Evolutionary conservation across 2,113 vertebrate species (phyloP), one percentile per base, ranked within the genome.

Genomic region (Protomyctophum bolini): DNA sequence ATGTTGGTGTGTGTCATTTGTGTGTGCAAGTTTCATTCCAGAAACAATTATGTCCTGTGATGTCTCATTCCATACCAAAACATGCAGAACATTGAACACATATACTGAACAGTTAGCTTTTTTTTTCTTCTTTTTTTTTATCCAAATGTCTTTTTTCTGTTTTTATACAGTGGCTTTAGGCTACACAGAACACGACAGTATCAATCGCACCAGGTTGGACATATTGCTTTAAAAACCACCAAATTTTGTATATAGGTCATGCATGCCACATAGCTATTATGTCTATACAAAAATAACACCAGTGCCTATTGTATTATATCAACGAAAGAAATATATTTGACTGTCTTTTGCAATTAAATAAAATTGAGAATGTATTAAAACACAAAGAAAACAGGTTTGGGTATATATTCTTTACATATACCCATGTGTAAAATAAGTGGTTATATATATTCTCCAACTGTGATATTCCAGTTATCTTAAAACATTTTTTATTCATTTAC

Each of bases 271-370:
- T 87, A 41, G 92, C 89, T 91, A 93, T 90, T 88, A 92, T 91
- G 90, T 90, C 92, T 92, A 86, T 93, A 92, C 91, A 94, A 94
- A 94, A 94, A 93, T 91, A 94, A 93, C 91, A 93, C 88, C 91
- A 92, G 92, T 87, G 90, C 89, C 88, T 89, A 93, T 83, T 87
- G 81, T 87, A 87, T 91, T 82, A 89, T 87, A 92, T 74, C 87
- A 89, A 88, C 88, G 87, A 91, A 90, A 85, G 61, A 80, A 79
- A 81, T 54, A 63, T 75, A 75, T 75, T 80, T 88, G 81, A 85
- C 81, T 83, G 79, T 87, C 85, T 88, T 89, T 86, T 81, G 83
- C 86, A 85, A 81, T 77, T 72, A 85, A 86, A 78, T 83, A 86
- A 67, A 86, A 80, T 79, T 85, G 83, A 86, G 72, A 85, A 87